Base-by-base conservation (phyloP, 1,140 invertebrate genomes). In the Saccostrea cuccullata region DNA sequence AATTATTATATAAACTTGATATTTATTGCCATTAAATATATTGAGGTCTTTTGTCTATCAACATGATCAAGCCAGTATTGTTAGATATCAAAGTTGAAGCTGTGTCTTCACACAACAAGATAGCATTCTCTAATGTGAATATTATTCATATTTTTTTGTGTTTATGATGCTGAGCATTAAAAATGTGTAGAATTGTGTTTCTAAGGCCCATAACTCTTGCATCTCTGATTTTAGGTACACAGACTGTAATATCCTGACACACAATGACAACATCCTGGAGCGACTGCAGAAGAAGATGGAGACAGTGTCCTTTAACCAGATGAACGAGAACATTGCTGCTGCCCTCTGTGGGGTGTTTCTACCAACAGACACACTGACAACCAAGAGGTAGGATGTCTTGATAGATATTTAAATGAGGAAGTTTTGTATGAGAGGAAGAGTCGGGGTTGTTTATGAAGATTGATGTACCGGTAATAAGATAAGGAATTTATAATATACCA, bases 301-400 rank as follows among this genome's bases (percentile, higher is more conserved):
- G 36, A 90, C 86, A 82, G 90, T 93, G 26, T 93, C 93, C 12
- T 93, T 94, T 89, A 85, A 89, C 56, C 84, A 92, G 26, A 88
- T 95, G 40, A 95, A 94, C 84, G 89, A 91, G 9, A 67, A 91
- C 84, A 94, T 94, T n/a, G 93, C 92, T 20, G 88, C 90, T 30
- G 90, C 90, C 77, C 77, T 95, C 55, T 88, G 89, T 88, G 94
- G 94, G 9, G 60, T 94, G 40, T 91, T 93, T 73, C 82, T 94
- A 56, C 94, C 94, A 0, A 94, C 93, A 58, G 92, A 94, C 58
- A 89, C 92, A 30, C 86, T 94, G 15, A 91, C 87, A 77, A 83
- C 91, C 11, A 91, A 90, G 84, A 91, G 91, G 92, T 93, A 86
- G 55, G 84, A 20, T 20, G 20, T 55, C 55, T 84, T 47, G 6